Evolutionary conservation across 2,888 invertebrate genomes (phyloP).

Genomic region (Agonopterix heracliana): DNA sequence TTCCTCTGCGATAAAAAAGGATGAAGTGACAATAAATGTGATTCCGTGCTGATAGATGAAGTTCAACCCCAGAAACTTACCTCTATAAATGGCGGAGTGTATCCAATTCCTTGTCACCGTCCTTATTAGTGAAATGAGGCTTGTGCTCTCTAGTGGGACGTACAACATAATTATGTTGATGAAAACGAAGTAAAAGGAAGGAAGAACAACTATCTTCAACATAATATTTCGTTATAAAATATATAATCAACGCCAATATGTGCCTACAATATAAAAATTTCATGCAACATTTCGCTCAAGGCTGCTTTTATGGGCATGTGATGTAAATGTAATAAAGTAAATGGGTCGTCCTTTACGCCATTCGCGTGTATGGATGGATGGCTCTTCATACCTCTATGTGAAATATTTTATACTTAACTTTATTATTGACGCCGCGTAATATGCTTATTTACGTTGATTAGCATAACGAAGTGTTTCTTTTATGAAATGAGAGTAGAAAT

Average conservation of each 20-base stretch:
- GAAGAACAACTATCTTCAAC: no score
- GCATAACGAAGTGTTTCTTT: constrained; percentile 2
- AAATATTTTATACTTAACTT: constrained; percentile 56
- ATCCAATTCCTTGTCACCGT: no score
- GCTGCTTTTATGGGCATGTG: constrained; percentile 53
- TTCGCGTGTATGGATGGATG: constrained; percentile 34
- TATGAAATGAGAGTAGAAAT: no score
- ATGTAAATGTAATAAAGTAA: constrained; percentile 68
- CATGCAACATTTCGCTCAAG: constrained; percentile 45
- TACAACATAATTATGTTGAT: no score
- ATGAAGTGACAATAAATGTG: no score
- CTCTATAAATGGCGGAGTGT: no score
- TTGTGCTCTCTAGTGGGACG: no score
- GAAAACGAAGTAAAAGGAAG: no score
- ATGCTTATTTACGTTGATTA: neutral
- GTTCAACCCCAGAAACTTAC: no score
- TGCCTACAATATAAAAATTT: constrained; percentile 9
- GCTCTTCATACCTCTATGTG: constrained; percentile 41
- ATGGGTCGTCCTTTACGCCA: constrained; percentile 45
- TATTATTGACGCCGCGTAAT: constrained; percentile 26
- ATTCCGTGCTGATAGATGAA: no score
- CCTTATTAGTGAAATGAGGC: no score
- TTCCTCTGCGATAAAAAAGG: no score
- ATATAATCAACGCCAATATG: constrained; percentile 8
- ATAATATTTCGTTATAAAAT: neutral